A percentile compares a stretch with the other conserved stretches of the same genome.
phyloP scores from a whole-genome alignment of 2,113 vertebrate species.

The Peucedramus taeniatus region DNA sequence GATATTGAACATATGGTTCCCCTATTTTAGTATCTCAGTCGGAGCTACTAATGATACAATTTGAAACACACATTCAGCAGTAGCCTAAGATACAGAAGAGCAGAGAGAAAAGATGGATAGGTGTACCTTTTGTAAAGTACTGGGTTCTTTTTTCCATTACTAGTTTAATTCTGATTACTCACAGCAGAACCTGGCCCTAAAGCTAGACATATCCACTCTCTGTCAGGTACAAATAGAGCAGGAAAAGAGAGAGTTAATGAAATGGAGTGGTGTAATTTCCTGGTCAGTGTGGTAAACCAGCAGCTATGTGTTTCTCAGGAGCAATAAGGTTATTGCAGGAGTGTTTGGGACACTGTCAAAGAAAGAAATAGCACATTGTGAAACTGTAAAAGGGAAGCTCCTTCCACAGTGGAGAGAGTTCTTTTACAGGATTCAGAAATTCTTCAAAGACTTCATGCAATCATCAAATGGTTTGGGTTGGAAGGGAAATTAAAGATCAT shows the following conservation, averaged over 20 bases:
- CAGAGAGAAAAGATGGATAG: background rate
- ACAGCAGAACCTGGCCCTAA: background rate
- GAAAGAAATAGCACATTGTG: fast-evolving
- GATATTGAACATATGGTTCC: background rate
- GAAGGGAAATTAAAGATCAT: background rate
- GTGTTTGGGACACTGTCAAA: fast-evolving
- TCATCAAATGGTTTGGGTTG: background rate
- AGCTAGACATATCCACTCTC: background rate
- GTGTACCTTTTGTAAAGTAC: fast-evolving
- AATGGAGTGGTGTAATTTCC: background rate
- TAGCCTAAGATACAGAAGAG: background rate
- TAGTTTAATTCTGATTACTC: background rate
- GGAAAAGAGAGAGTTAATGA: background rate
- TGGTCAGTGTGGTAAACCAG: background rate
- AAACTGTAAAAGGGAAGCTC: background rate
- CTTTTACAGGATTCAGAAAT: background rate
- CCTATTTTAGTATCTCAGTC: background rate
- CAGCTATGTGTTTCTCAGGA: background rate
- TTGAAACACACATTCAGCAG: background rate
- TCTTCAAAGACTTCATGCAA: background rate
- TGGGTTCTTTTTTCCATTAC: background rate
- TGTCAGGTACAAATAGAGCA: background rate
- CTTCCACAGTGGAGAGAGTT: background rate
- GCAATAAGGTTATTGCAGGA: background rate
- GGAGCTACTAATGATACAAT: background rate